These are phyloP conservation scores for Stictocephala bisonia DNA, from an alignment of 2,888 invertebrate species.

Conservation along the genomic window DNA sequence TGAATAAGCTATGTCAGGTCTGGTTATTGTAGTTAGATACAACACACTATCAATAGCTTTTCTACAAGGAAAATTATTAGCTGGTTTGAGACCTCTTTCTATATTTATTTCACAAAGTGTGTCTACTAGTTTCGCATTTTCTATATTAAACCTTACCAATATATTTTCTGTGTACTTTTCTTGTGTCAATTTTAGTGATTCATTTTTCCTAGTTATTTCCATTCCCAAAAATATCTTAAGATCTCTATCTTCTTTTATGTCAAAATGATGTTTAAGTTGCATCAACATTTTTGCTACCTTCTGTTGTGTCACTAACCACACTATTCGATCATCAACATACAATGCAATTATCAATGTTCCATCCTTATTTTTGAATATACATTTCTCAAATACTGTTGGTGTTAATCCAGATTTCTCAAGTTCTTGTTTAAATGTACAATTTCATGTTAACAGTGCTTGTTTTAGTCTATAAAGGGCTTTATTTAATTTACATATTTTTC, in stretches of 20 bases:
- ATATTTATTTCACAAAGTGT: conserved; percentile 37
- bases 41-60: no score
- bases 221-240: conserved; percentile 52
- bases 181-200: conserved; percentile 44
- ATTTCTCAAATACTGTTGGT: conserved; percentile 38
- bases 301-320: conserved; percentile 44
- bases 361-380: conserved; percentile 48
- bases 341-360: conserved; percentile 49
- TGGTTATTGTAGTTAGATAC: no score
- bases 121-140: conserved; percentile 45
- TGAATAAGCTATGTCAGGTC: no score
- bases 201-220: conserved; percentile 44
- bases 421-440: conserved; percentile 42
- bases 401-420: conserved; percentile 43
- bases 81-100: conserved; percentile 50
- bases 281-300: conserved; percentile 49
- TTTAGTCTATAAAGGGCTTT: conserved; percentile 51
- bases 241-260: conserved; percentile 51
- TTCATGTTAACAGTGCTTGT: conserved; percentile 50
- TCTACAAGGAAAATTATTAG: conserved; percentile 49
- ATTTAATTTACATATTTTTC: conserved; percentile 46
- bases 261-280: conserved; percentile 51
- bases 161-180: conserved; percentile 47
- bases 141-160: conserved; percentile 50
- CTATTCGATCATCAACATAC: conserved; percentile 56